Base-by-base conservation (phyloP, 2,797 vertebrate species). In the Astyanax mexicanus region DNA sequence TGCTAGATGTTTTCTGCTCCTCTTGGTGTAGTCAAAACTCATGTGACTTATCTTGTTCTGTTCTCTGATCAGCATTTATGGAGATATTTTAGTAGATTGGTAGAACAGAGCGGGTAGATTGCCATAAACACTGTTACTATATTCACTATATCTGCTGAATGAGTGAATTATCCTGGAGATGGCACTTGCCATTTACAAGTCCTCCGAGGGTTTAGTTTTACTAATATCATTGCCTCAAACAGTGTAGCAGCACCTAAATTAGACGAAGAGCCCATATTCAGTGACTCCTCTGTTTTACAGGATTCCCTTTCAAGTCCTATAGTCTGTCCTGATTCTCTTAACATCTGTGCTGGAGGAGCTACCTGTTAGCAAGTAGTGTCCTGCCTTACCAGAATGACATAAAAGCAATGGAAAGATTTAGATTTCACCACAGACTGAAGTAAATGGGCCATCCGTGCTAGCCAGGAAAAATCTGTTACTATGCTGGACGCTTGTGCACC, bases 351-450 rank as follows among this genome's bases (percentile, higher is more conserved):
- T 49, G 44, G 37, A 23, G n/a, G 35, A 11, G 49, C 21, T 73
- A 64, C 70, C 70, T 72, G 47, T 52, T 55, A 55, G 13, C 21
- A 15, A 15, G 29, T 5, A 32, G 29, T 23, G 5, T 27, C 25
- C n/a, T 55, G 64, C 21, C 1, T 25, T 12, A 21, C 11, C 35
- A 19, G 37, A 32, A 32, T 32, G 17, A 65, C 19, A 29, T n/a
- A n/a, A n/a, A 67, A 67, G 37, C 40, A 66, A 57, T 57, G 19
- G 51, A 74, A 74, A 57, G 62, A 45, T 19, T 57, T 64, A 17
- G 37, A n/a, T 60, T 55, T 47, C n/a, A n/a, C 21, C n/a, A 35
- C 19, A 61, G 21, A 62, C 44, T 55, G 60, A 11, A 37, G 40
- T 35, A 40, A 64, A 62, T 15, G n/a, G 23, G 57, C 3, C 21